Evolutionary conservation across 1,140 invertebrate genomes (phyloP).

Genomic region (Asobara japonica): DNA sequence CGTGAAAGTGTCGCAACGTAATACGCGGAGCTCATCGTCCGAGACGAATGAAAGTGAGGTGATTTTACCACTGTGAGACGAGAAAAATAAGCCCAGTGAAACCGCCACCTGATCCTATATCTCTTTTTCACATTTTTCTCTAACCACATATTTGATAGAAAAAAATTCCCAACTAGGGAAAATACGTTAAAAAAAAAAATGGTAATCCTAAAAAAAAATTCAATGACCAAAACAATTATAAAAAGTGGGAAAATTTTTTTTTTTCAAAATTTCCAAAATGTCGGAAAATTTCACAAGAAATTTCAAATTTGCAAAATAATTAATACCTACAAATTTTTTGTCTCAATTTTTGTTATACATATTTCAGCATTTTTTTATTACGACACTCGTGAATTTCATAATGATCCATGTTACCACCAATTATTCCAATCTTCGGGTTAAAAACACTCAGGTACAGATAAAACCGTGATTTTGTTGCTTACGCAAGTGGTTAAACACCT

Average conservation of each 20-base stretch:
- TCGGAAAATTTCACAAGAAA: no score
- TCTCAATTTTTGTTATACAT: not conserved
- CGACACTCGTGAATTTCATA: conserved; percentile 20
- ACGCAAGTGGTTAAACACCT: conserved; percentile 1
- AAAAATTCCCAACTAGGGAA: no score
- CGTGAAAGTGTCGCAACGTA: conserved; percentile 15
- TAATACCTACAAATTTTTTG: no score
- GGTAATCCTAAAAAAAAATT: no score
- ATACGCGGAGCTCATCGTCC: not conserved
- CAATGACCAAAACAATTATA: no score
- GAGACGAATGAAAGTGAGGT: conserved; percentile 11
- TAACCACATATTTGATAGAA: not conserved
- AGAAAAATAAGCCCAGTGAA: not conserved
- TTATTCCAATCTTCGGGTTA: not conserved
- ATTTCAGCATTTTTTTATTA: not conserved
- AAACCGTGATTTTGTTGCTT: not conserved
- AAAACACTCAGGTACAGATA: not conserved
- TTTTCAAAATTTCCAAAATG: no score
- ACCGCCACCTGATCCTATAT: conserved; percentile 3
- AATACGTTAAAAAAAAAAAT: no score
- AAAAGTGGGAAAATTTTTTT: no score
- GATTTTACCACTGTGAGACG: not conserved
- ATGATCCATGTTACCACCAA: conserved; percentile 4
- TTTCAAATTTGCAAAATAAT: no score
- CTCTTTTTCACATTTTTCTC: conserved; percentile 4